These are phyloP conservation scores for Trogon surrucura DNA, from an alignment of 2,113 vertebrate genomes.

Conservation along the genomic window DNA sequence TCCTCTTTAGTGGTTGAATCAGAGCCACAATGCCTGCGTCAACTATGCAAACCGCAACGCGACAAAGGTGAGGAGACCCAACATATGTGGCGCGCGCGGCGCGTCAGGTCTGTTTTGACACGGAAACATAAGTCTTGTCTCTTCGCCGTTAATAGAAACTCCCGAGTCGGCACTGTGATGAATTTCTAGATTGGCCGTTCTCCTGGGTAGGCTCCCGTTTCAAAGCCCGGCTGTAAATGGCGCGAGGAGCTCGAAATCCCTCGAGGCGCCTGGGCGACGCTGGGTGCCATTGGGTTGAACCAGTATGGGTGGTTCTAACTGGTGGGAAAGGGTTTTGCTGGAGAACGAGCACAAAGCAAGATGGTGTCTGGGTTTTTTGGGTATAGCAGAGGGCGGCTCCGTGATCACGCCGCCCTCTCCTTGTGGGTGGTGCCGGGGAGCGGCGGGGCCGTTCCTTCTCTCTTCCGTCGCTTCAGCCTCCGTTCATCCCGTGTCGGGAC, in stretches of 20 bases:
- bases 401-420: rapidly evolving
- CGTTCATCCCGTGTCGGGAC: not conserved
- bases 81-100: not conserved
- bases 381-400: not conserved
- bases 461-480: not conserved
- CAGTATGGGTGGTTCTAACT: not conserved
- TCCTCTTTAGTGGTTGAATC: slow-evolving; percentile 89
- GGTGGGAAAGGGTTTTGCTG: not conserved
- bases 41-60: slow-evolving; percentile 96
- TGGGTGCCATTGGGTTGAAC: not conserved
- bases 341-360: not conserved
- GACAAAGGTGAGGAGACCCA: slow-evolving; percentile 82
- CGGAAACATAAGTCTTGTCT: not conserved
- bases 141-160: not conserved
- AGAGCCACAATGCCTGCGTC: slow-evolving; percentile 95
- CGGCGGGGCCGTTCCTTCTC: not conserved
- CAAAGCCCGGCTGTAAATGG: not conserved
- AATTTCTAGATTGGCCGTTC: not conserved
- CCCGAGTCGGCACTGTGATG: not conserved
- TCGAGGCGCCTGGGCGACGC: rapidly evolving
- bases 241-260: rapidly evolving
- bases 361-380: not conserved
- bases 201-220: not conserved
- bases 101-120: not conserved
- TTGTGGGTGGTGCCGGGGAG: rapidly evolving